Evolutionary conservation across 2,113 vertebrate species (phyloP), one percentile per base, ranked within the genome.

Genomic region (Xenus cinereus): DNA sequence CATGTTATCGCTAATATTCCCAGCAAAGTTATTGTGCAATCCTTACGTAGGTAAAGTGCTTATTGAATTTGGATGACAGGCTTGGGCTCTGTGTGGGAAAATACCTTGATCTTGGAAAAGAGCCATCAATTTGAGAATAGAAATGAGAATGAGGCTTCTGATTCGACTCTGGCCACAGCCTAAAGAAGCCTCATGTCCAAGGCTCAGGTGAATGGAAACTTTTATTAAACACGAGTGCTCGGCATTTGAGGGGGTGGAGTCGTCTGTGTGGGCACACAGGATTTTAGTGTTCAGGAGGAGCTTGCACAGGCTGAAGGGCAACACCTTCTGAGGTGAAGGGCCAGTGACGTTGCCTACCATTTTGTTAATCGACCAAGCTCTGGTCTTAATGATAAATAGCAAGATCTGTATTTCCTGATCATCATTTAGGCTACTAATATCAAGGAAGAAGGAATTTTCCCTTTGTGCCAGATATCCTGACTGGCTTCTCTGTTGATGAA

Each of bases 41-140:
- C 62, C 28, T 85, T 76, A 91, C 5, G 9, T 73, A 91, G 81
- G 84, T 87, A 51, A 87, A 89, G 39, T 54, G 39, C 80, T 93
- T 86, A 86, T 80, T 96, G 95, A 87, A 79, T 95, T 89, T 91
- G 62, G 62, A 82, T 94, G 78, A 76, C 86, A 89, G 62, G 28
- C 48, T 62, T 41, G 73, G 53, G 66, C 45, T 87, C n/a, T 66
- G 57, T 63, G 28, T 97, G 91, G 91, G 89, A 97, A 90, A 89
- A 85, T 91, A 63, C 45, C 81, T 93, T 48, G 50, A 62, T 87
- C 46, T 51, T 95, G 93, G 92, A 79, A 62, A 77, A 87, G n/a
- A 89, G 87, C 92, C 92, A 89, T 84, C 67, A 24, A 12, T 84
- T 90, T 56, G 37, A 89, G 53, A 87, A 89, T 66, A 53, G 69